Evolutionary conservation across 2,888 invertebrate genomes (phyloP).

Genomic region (Cephonodes hylas): DNA sequence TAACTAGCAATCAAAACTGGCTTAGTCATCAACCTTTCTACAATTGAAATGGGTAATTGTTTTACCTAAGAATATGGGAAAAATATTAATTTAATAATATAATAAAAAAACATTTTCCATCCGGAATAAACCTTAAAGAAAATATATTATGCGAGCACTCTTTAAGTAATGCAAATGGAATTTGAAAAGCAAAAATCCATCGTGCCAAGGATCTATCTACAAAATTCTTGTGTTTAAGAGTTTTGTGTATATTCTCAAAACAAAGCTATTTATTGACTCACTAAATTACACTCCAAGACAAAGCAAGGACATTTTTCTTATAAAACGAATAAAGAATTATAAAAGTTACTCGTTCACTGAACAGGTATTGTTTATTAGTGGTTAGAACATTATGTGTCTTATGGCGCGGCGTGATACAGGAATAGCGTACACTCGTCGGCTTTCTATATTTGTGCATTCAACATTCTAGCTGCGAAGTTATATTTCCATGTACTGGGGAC

Average conservation of each 20-base stretch:
- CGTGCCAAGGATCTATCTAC: too few relatives aligned
- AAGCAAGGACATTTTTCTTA: neutral
- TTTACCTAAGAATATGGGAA: too few relatives aligned
- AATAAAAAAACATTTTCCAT: too few relatives aligned
- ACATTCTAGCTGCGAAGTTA: slow-evolving; percentile 25
- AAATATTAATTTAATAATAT: too few relatives aligned
- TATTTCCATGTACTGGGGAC: slow-evolving; percentile 2
- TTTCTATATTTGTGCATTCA: slow-evolving; percentile 28
- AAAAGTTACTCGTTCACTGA: slow-evolving; percentile 17
- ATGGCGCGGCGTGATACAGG: slow-evolving; percentile 24
- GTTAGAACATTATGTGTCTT: slow-evolving; percentile 18
- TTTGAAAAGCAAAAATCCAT: too few relatives aligned
- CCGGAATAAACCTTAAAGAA: too few relatives aligned
- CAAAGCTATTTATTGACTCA: neutral
- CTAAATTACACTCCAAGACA: neutral
- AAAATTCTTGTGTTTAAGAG: too few relatives aligned
- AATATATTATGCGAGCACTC: too few relatives aligned
- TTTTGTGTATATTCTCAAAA: neutral
- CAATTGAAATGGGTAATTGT: too few relatives aligned
- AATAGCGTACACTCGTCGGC: slow-evolving; percentile 26
- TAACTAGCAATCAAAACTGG: too few relatives aligned
- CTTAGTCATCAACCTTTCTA: too few relatives aligned
- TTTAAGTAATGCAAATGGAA: too few relatives aligned
- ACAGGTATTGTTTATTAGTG: slow-evolving; percentile 13
- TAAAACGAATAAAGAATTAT: neutral